These are phyloP conservation scores for Plebejus argus DNA, from an alignment of 2,888 invertebrate genomes.

Conservation along the genomic window DNA sequence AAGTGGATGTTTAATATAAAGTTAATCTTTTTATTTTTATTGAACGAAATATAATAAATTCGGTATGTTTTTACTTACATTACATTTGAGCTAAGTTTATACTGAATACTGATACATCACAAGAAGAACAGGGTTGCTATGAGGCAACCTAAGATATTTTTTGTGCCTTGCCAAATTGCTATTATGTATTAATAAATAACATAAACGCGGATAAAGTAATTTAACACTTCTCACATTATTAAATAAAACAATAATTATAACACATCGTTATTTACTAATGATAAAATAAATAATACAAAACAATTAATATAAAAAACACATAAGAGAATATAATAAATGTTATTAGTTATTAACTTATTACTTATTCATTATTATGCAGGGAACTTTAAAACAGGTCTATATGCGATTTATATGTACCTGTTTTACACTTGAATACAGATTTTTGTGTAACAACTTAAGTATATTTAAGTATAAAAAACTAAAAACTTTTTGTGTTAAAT, in stretches of 20 bases:
- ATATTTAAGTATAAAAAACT: background rate
- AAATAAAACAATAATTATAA: constrained; percentile 3
- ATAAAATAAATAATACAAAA: background rate
- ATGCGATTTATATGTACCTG: background rate
- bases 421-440: background rate
- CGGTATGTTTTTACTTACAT: no score
- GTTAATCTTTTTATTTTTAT: no score
- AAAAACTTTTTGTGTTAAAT: background rate
- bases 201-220: background rate
- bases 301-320: constrained; percentile 11
- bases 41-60: no score
- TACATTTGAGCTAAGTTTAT: no score
- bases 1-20: no score
- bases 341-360: no score
- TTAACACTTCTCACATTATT: background rate
- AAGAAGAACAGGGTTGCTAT: no score
- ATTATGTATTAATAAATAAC: background rate
- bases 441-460: background rate
- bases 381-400: background rate
- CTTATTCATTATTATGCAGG: background rate
- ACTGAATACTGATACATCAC: no score
- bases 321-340: background rate
- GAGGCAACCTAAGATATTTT: no score
- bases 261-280: background rate
- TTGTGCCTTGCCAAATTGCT: no score